These are phyloP conservation scores for Drosophila lacicola DNA, from an alignment of 2,888 invertebrate species.

Conservation along the genomic window DNA sequence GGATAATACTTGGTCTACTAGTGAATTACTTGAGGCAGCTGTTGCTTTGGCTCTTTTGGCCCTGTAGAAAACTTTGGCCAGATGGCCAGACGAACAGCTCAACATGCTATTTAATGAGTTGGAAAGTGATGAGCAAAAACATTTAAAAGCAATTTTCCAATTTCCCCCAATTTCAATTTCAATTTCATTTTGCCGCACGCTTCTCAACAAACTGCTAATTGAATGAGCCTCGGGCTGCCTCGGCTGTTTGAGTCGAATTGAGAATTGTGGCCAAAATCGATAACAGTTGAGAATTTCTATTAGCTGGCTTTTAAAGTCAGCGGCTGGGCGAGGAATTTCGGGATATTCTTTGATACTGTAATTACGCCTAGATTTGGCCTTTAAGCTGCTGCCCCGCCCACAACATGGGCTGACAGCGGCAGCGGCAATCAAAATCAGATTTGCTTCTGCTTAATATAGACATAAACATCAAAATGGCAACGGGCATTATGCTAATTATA, in stretches of 20 bases:
- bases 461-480: slow-evolving; percentile 20
- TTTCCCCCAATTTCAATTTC: slow-evolving; percentile 26
- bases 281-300: slow-evolving; percentile 2
- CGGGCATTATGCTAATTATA: slow-evolving; percentile 64
- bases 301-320: slow-evolving; percentile 2
- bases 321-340: not conserved
- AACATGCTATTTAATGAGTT: slow-evolving; percentile 42
- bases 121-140: slow-evolving; percentile 47
- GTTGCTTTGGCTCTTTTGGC: slow-evolving; percentile 20
- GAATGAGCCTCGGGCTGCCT: slow-evolving; percentile 32
- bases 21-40: slow-evolving; percentile 23
- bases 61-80: slow-evolving; percentile 31
- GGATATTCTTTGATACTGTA: not conserved
- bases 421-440: slow-evolving; percentile 53
- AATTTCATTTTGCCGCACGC: slow-evolving; percentile 22
- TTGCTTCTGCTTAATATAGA: slow-evolving; percentile 45
- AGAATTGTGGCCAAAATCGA: slow-evolving; percentile 20
- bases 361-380: slow-evolving; percentile 17
- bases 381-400: slow-evolving; percentile 19
- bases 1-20: slow-evolving; percentile 20
- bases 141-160: slow-evolving; percentile 41
- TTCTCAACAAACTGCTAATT: slow-evolving; percentile 37
- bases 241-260: slow-evolving; percentile 7
- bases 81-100: slow-evolving; percentile 37
- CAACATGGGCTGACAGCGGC: not conserved